Conservation (phyloP, 2,113 vertebrate species). For the Semnopithecus entellus region DNA sequence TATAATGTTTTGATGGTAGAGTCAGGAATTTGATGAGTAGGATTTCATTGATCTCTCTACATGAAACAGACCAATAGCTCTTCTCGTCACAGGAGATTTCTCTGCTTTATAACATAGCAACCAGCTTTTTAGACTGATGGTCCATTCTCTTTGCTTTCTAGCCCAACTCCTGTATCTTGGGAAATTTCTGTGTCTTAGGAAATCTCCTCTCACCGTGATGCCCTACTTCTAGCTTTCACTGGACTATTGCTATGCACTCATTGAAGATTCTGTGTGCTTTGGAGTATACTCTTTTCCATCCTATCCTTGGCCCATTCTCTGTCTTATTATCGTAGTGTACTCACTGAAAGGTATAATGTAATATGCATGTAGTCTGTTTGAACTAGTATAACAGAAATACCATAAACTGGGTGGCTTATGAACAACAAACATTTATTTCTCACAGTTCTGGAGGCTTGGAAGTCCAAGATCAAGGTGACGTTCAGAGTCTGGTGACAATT, state of each 20-base stretch:
- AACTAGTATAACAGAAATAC: background rate
- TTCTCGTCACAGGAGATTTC: background rate
- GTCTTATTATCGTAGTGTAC: background rate
- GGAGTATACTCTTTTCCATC: background rate
- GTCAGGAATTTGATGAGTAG: background rate
- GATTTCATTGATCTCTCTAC: background rate
- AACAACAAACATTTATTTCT: background rate
- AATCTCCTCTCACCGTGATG: background rate
- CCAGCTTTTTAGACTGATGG: background rate
- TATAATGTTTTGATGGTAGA: background rate
- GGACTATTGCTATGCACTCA: background rate
- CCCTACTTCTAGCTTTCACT: background rate
- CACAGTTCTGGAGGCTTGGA: background rate
- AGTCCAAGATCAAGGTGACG: background rate
- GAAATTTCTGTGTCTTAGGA: background rate
- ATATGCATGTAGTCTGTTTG: background rate
- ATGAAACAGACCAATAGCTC: background rate
- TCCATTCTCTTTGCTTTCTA: background rate
- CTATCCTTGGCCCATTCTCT: background rate
- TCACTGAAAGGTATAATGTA: background rate
- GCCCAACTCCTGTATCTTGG: too few species aligned
- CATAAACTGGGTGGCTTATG: background rate
- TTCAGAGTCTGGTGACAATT: background rate
- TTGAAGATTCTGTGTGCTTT: background rate
- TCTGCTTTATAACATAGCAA: background rate